A percentile compares a stretch with the other conserved stretches of the same genome.
Conservation (phyloP, 2,113 vertebrate species). For the Piliocolobus tephrosceles region DNA sequence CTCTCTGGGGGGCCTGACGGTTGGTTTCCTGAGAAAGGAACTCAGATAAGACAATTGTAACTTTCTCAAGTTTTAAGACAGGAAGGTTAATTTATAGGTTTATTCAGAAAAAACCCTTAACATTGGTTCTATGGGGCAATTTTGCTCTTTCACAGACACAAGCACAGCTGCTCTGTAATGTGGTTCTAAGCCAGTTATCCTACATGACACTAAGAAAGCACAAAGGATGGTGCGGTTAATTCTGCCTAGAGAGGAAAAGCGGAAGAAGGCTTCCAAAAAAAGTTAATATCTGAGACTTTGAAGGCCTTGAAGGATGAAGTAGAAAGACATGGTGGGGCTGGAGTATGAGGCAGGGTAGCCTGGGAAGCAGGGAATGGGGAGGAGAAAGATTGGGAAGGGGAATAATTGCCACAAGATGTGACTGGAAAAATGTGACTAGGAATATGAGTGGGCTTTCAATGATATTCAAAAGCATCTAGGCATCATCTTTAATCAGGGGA, state of each 20-base stretch:
- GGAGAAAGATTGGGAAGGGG: neutral
- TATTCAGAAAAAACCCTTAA: too few relatives aligned
- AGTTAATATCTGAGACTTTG: neutral
- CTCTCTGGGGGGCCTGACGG: too few relatives aligned
- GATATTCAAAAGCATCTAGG: neutral
- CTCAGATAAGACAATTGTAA: too few relatives aligned
- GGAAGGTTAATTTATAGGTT: too few relatives aligned
- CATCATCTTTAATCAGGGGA: neutral
- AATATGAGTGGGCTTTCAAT: neutral
- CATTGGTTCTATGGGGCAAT: too few relatives aligned
- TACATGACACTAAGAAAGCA: neutral
- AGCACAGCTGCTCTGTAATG: neutral
- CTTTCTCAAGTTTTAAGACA: too few relatives aligned
- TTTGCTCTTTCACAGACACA: too few relatives aligned
- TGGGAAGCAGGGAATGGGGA: neutral
- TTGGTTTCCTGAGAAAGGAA: too few relatives aligned
- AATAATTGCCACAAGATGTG: neutral
- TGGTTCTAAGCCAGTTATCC: neutral
- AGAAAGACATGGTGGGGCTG: neutral
- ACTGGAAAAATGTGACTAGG: neutral
- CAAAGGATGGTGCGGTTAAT: neutral
- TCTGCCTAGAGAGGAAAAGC: neutral
- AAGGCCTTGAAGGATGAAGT: neutral
- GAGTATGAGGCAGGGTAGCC: neutral
- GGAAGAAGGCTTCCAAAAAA: neutral